These are phyloP conservation scores for Rhodophaea formosa DNA, from an alignment of 2,888 invertebrate species.

Conservation along the genomic window DNA sequence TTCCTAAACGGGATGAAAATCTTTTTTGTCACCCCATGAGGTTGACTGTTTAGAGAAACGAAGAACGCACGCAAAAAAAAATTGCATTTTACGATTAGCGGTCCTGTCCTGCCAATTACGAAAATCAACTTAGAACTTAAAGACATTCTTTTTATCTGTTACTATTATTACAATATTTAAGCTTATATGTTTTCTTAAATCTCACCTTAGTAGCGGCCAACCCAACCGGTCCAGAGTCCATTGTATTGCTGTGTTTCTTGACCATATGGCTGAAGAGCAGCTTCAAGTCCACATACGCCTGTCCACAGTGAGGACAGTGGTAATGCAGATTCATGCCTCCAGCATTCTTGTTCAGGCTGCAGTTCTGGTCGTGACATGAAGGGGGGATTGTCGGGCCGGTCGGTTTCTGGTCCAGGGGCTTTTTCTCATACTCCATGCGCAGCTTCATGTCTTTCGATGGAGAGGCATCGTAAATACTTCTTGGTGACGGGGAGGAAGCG, in stretches of 20 bases:
- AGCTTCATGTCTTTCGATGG: slow-evolving; percentile 76
- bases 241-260: slow-evolving; percentile 69
- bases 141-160: no score
- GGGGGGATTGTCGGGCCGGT: slow-evolving; percentile 76
- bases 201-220: slow-evolving; percentile 76
- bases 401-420: slow-evolving; percentile 58
- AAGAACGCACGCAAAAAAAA: no score
- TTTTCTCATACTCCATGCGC: slow-evolving; percentile 68
- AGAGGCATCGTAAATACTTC: slow-evolving; percentile 78
- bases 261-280: slow-evolving; percentile 74
- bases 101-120: no score
- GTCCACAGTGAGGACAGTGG: slow-evolving; percentile 73
- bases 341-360: slow-evolving; percentile 69
- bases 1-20: no score
- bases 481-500: slow-evolving; percentile 75
- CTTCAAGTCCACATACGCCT: slow-evolving; percentile 73
- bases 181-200: not conserved
- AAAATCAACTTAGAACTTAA: no score
- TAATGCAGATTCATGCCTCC: slow-evolving; percentile 74
- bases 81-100: no score
- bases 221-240: slow-evolving; percentile 67
- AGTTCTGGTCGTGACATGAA: slow-evolving; percentile 81
- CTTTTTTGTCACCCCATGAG: no score
- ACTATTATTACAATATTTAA: no score
- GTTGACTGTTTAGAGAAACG: no score